Percentiles rank a stretch among this genome's conserved stretches.
phyloP scores from a whole-genome alignment of 2,113 vertebrate genomes.

The Erythrolamprus reginae region DNA sequence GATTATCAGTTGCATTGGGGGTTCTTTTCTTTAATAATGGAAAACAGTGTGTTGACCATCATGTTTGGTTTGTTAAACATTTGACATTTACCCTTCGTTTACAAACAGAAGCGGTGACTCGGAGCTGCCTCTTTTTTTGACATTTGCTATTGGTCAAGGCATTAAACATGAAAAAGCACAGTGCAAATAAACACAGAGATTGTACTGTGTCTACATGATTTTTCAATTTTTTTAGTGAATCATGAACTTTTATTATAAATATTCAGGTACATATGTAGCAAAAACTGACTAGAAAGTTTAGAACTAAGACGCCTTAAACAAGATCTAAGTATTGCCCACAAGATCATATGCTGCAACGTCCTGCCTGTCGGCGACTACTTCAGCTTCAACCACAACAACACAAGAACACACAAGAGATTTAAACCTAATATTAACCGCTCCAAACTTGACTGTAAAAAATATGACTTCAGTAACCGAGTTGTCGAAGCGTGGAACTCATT shows the following conservation, averaged over 20 bases:
- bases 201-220: not conserved
- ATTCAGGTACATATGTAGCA: not conserved
- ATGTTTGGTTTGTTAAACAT: conserved; percentile 50
- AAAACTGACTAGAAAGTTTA: not conserved
- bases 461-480: too few relatives aligned
- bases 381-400: too few relatives aligned
- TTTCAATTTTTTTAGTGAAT: conserved; percentile 2
- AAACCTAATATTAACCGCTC: too few relatives aligned
- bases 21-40: not conserved
- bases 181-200: not conserved
- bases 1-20: not conserved
- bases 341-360: too few relatives aligned
- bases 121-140: conserved; percentile 29
- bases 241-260: not conserved
- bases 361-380: too few relatives aligned
- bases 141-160: conserved; percentile 9
- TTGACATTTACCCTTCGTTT: conserved; percentile 47
- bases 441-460: too few relatives aligned
- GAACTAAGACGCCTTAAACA: too few relatives aligned
- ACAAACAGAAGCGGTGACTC: conserved; percentile 49
- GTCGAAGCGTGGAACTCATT: too few relatives aligned
- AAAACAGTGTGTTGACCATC: conserved; percentile 47
- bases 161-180: conserved; percentile 40
- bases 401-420: too few relatives aligned
- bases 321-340: too few relatives aligned